These are phyloP conservation scores for Meloidogyne exigua DNA, from an alignment of 1,140 invertebrate species.

Conservation along the genomic window DNA sequence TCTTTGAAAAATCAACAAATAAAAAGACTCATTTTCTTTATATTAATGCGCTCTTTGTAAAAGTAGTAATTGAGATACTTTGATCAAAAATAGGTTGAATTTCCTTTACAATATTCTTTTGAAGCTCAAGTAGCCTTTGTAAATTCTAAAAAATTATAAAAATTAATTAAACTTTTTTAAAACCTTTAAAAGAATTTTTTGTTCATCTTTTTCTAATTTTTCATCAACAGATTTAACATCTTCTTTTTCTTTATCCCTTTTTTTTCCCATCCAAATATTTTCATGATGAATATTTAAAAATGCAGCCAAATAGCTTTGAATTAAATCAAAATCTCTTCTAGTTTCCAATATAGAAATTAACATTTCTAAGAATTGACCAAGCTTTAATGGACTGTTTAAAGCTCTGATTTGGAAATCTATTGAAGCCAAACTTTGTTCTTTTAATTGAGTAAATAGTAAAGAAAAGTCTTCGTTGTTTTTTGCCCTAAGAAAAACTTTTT, in stretches of 20 bases:
- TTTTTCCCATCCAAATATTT: conserved; percentile 20
- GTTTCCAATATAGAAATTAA: conserved; percentile 74
- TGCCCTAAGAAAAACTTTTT: conserved; percentile 42
- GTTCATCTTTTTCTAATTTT: not conserved
- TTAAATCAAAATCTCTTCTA: conserved; percentile 84
- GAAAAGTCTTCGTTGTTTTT: conserved; percentile 42
- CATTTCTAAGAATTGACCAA: conserved; percentile 79
- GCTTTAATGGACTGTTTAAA: conserved; percentile 71
- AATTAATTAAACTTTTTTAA: not conserved
- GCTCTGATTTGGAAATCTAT: conserved; percentile 86
- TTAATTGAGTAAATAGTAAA: conserved; percentile 74
- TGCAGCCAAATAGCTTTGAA: conserved; percentile 83
- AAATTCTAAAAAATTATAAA: not conserved
- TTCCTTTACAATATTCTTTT: not conserved
- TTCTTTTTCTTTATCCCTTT: not conserved
- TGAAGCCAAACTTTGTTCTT: conserved; percentile 77
- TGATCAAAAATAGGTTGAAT: not conserved
- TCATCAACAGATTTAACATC: not conserved
- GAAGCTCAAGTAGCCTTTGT: not conserved
- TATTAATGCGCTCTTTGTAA: not conserved
- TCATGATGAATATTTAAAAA: conserved; percentile 79
- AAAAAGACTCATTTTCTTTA: not conserved
- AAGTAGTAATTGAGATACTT: not conserved
- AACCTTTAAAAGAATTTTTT: conserved; percentile 2
- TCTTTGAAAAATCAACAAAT: not conserved